phyloP scores from a whole-genome alignment of 35 echinoderm and acorn worm species.

The Apostichopus californicus region DNA sequence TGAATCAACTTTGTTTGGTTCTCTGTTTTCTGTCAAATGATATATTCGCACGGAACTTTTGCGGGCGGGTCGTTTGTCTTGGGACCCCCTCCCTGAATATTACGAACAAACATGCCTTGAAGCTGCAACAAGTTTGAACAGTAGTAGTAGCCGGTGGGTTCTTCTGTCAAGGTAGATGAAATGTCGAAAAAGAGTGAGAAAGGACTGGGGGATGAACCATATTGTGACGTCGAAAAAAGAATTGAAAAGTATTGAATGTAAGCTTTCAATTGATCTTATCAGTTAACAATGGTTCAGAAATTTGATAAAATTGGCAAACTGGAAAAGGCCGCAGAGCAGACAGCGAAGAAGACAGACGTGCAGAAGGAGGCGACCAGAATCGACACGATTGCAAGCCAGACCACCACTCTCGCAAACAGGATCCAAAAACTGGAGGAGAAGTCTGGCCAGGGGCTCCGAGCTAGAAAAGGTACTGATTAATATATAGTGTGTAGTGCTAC shows the following conservation, averaged over 20 bases:
- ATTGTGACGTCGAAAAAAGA: not conserved
- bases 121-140: no score
- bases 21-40: no score
- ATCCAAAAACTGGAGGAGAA: conserved; percentile 52
- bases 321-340: conserved; percentile 25
- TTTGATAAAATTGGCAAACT: conserved; percentile 50
- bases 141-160: not conserved
- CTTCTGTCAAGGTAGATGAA: not conserved
- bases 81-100: not conserved
- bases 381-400: conserved; percentile 30
- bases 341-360: conserved; percentile 25
- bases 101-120: not conserved
- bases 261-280: not conserved
- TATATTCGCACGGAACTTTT: no score
- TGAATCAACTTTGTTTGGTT: no score
- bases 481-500: not conserved
- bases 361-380: conserved; percentile 39
- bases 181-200: not conserved
- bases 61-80: not conserved
- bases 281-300: conserved; percentile 51
- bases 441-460: conserved; percentile 10
- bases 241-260: not conserved
- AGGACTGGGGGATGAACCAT: not conserved
- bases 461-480: conserved; percentile 22
- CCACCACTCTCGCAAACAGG: not conserved